Evolutionary conservation across 2,797 vertebrate genomes (phyloP).

Genomic region (Leptoclinus maculatus): DNA sequence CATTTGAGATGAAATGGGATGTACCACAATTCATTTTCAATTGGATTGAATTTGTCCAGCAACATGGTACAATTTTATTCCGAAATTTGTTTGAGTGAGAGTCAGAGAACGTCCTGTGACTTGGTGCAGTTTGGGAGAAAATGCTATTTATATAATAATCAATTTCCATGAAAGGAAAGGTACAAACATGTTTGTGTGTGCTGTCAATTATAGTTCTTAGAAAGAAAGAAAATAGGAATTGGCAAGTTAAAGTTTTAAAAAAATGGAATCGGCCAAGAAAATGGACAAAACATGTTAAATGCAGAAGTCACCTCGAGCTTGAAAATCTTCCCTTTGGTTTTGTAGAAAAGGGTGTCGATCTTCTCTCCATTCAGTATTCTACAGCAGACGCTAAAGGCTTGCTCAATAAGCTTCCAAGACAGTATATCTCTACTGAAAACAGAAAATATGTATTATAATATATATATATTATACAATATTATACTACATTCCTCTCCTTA

Average conservation of each 20-base stretch:
- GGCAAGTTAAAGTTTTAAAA: background rate
- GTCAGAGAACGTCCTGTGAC: background rate
- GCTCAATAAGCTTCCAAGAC: background rate
- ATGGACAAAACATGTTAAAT: background rate
- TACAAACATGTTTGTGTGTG: background rate
- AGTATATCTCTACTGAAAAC: background rate
- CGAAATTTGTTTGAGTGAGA: too few species aligned
- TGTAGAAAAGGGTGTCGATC: background rate
- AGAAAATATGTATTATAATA: constrained; percentile 20
- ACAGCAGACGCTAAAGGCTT: background rate
- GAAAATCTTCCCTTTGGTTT: constrained; percentile 11
- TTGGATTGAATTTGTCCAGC: too few species aligned
- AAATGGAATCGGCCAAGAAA: background rate
- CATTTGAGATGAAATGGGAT: too few species aligned
- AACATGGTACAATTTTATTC: too few species aligned
- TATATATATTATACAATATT: too few species aligned
- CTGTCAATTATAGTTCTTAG: background rate
- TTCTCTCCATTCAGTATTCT: constrained; percentile 1
- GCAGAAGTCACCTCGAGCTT: constrained; percentile 12
- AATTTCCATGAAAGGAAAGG: background rate
- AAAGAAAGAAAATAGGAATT: background rate
- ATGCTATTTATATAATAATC: too few species aligned
- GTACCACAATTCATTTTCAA: too few species aligned
- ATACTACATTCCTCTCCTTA: constrained; percentile 4
- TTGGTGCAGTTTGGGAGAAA: background rate